Base-by-base conservation (phyloP, 1,140 invertebrate genomes). In the Monomorium pharaonis region DNA sequence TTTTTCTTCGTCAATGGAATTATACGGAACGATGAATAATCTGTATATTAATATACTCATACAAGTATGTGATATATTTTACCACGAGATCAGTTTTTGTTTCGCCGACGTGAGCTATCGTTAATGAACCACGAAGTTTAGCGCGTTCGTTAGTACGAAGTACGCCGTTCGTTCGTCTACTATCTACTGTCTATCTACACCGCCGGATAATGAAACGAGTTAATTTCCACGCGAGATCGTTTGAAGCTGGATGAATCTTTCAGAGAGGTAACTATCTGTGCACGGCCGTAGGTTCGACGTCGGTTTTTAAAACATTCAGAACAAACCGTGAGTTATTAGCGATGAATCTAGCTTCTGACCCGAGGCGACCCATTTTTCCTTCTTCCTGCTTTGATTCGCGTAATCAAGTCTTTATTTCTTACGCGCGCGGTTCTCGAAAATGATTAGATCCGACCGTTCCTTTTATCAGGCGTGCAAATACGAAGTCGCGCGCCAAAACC, bases 361-460 rank as follows among this genome's bases (percentile, higher is more conserved):
- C n/a, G 69, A 81, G 47, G 21, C 60, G 56, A 2, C n/a, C 63
- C 81, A 54, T 76, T 54, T 69, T 86, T 83, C 33, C 58, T 87
- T 85, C 62, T 83, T 5, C 30, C 27, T 44, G 27, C 89, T 89
- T 90, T 90, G 88, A 87, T 14, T 89, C 86, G 54, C 54, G 37
- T 81, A 90, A 90, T 90, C 88, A 89, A 70, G 44, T 78, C 76
- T 89, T 90, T 90, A 86, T 89, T 88, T 77, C 51, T 76, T 84
- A 51, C 0, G 4, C 88, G 70, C 80, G 65, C 65, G 49, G 60
- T 75, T 85, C 49, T 21, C 76, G 88, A 72, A 88, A 90, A 88
- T 89, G 75, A 90, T 62, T 83, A 65, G 44, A 87, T 87, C 80
- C 74, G 75, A 63, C 47, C 49, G 60, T 58, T 70, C 69, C 80